Evolutionary conservation across 2,888 invertebrate species (phyloP).

Genomic region (Chalcis sispes): DNA sequence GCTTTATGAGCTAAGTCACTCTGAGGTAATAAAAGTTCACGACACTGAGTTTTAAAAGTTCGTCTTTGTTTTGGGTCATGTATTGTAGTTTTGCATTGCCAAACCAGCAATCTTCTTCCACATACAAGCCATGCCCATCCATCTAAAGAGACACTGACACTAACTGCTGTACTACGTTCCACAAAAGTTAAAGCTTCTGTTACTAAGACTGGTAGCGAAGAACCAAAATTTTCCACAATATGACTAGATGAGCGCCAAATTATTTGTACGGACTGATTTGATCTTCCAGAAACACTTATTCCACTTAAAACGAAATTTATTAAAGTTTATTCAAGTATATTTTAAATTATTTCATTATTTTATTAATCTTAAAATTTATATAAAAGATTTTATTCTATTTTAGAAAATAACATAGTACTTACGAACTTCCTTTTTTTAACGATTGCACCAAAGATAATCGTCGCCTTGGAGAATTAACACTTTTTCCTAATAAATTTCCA

Average conservation of each 20-base stretch:
- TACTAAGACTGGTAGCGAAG: conserved; percentile 89
- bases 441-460: conserved; percentile 72
- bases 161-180: conserved; percentile 80
- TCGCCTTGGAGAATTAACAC: conserved; percentile 67
- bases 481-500: conserved; percentile 64
- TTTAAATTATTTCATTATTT: neutral
- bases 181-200: conserved; percentile 92
- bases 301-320: conserved; percentile 57
- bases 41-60: conserved; percentile 82
- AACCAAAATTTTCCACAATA: conserved; percentile 87
- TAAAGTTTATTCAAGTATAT: neutral
- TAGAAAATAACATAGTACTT: conserved; percentile 58
- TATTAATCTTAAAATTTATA: neutral
- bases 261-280: conserved; percentile 84
- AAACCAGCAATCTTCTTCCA: conserved; percentile 89
- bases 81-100: conserved; percentile 83
- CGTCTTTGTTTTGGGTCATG: conserved; percentile 72
- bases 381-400: neutral
- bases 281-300: conserved; percentile 79
- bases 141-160: conserved; percentile 81
- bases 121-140: conserved; percentile 92
- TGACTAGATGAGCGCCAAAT: conserved; percentile 86
- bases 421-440: conserved; percentile 71
- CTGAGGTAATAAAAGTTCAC: conserved; percentile 91
- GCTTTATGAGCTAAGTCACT: conserved; percentile 95